Base-by-base conservation (phyloP, 2,113 vertebrate species). In the Bubo bubo region DNA sequence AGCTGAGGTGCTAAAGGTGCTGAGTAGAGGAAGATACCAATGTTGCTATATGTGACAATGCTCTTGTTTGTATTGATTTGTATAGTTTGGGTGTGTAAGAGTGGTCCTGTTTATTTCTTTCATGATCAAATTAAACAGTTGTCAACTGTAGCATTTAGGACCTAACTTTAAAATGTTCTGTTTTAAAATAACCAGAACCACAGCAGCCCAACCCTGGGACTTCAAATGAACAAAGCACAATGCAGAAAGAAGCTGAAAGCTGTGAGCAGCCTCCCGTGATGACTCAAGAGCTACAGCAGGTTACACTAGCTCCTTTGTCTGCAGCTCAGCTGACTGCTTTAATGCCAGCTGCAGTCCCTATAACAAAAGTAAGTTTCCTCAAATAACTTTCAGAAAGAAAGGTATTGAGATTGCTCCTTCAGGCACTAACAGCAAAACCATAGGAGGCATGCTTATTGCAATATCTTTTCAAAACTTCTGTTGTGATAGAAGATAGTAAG, bases 281-380 rank as follows among this genome's bases (percentile, higher is more conserved):
- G 84, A 97, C 52, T 79, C 22, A 91, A 17, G 95, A 98, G 53
- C 95, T 74, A 41, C 96, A 98, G 24, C 94, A 98, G 53, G 95
- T 83, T 52, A 76, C 92, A 28, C 19, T 92, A 56, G 79, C 97
- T 41, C 90, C 96, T 88, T 82, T 95, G 74, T 93, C 96, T 70
- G 47, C 85, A 63, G 75, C 96, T 67, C 97, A 97, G 18, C 71
- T 95, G 14, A 82, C 94, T 43, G 93, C 92, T 58, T 49, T 93
- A 35, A 94, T 63, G 59, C 93, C 98, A 82, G 41, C 98, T 66
- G 92, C 97, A 75, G 97, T 98, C 64, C 89, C 97, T 35, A 74
- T 94, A 64, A 88, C 90, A 35, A 98, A 98, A 94, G 99, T 99
- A 97, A 98, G 98, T 98, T 68, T 88, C 37, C 53, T 91, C 50